Evolutionary conservation across 2,113 vertebrate genomes (phyloP).

Genomic region (Circaetus cinerascens): DNA sequence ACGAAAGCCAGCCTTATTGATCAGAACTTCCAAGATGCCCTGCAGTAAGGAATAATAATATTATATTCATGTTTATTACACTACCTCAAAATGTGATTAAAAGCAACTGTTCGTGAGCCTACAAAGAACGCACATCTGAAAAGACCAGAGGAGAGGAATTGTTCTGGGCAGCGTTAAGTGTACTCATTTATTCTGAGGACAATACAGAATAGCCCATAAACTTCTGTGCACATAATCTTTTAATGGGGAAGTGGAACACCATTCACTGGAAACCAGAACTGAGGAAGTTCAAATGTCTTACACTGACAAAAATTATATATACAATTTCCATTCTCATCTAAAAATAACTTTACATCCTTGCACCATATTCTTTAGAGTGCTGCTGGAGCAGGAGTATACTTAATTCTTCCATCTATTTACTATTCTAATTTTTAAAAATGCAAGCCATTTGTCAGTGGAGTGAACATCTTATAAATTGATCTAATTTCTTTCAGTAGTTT

Average conservation of each 20-base stretch:
- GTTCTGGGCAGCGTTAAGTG: background rate
- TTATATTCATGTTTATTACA: slow-evolving; percentile 30
- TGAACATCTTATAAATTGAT: background rate
- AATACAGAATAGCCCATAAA: background rate
- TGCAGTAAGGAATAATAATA: background rate
- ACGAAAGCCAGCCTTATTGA: slow-evolving; percentile 34
- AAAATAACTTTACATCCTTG: background rate
- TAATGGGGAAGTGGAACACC: background rate
- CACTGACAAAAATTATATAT: background rate
- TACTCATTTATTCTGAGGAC: background rate
- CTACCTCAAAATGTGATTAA: slow-evolving; percentile 27
- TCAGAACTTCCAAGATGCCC: slow-evolving; percentile 40
- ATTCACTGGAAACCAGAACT: background rate
- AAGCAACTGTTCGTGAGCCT: background rate
- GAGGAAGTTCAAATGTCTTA: background rate
- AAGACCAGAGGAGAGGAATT: background rate
- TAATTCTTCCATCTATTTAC: background rate
- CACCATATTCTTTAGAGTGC: background rate
- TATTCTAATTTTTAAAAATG: background rate
- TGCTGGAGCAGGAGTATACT: background rate
- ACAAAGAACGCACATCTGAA: background rate
- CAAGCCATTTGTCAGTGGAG: background rate
- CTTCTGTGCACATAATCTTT: background rate
- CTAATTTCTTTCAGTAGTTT: background rate
- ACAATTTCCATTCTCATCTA: background rate